Conservation (phyloP, 2,797 vertebrate species). For the Sphenopsis melanotis region DNA sequence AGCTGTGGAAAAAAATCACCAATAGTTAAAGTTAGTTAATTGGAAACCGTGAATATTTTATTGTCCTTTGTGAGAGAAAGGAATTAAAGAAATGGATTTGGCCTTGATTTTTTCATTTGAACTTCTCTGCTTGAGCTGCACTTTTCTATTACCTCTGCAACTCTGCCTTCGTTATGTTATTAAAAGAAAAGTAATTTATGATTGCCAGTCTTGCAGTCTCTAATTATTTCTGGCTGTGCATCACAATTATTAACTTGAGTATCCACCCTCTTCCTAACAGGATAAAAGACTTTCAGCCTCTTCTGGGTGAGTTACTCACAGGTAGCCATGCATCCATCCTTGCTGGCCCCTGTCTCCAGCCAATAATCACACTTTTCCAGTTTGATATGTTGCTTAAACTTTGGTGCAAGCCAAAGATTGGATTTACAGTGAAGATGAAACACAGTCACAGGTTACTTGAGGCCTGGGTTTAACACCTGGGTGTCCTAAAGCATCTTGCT, state of each 20-base stretch:
- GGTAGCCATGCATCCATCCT: neutral
- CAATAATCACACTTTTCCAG: neutral
- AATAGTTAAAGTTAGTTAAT: constrained; percentile 46
- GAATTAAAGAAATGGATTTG: constrained; percentile 61
- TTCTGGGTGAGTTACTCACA: neutral
- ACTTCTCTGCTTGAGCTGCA: constrained; percentile 64
- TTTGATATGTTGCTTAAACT: neutral
- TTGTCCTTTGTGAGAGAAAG: constrained; percentile 33
- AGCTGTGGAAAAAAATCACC: constrained; percentile 17
- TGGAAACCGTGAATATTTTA: constrained; percentile 45
- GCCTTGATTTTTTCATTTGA: constrained; percentile 66
- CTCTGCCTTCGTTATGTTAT: constrained; percentile 60
- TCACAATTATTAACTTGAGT: constrained; percentile 62
- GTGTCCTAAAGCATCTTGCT: neutral
- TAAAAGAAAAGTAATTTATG: constrained; percentile 69
- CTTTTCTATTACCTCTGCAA: constrained; percentile 63
- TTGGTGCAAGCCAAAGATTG: neutral
- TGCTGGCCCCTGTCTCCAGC: neutral
- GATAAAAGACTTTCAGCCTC: neutral
- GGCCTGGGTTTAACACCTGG: neutral
- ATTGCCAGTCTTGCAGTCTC: constrained; percentile 63
- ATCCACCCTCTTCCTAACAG: constrained; percentile 23
- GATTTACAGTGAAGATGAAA: neutral
- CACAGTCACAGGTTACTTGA: neutral
- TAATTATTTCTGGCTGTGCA: constrained; percentile 69